phyloP scores from a whole-genome alignment of 2,888 invertebrate species.

The Xylota sylvarum region DNA sequence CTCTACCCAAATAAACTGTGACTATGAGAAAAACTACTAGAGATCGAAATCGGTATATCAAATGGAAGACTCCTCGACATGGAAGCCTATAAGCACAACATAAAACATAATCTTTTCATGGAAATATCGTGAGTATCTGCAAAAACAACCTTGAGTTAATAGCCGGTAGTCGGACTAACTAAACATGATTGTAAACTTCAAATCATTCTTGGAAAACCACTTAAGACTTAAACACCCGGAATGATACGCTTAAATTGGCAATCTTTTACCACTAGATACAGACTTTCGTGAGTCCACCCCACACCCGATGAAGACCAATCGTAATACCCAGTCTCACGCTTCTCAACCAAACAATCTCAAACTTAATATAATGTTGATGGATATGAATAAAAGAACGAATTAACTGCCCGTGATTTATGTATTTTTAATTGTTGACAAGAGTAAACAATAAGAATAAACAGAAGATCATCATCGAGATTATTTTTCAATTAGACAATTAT shows the following conservation, averaged over 20 bases:
- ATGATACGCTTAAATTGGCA: not conserved
- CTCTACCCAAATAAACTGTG: too few species aligned
- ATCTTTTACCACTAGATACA: not conserved
- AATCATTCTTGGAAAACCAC: not conserved
- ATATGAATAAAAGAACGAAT: constrained; percentile 7
- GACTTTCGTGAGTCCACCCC: not conserved
- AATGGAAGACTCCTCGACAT: too few species aligned
- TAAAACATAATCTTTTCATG: too few species aligned
- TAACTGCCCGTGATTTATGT: constrained; percentile 11
- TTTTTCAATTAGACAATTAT: constrained; percentile 44
- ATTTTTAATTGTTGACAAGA: constrained; percentile 33
- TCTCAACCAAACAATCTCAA: not conserved
- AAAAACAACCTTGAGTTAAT: too few species aligned
- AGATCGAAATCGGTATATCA: too few species aligned
- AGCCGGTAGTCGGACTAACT: too few species aligned
- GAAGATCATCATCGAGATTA: constrained; percentile 32
- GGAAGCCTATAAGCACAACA: too few species aligned
- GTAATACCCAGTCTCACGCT: not conserved
- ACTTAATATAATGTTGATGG: not conserved
- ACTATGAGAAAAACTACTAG: too few species aligned
- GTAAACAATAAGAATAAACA: constrained; percentile 3
- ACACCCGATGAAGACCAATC: not conserved
- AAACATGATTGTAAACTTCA: too few species aligned
- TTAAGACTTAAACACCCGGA: not conserved
- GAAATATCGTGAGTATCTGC: too few species aligned